Percentiles rank a stretch among this genome's conserved stretches.
Conservation (phyloP, 2,113 vertebrate species). For the Pygoscelis antarcticus region DNA sequence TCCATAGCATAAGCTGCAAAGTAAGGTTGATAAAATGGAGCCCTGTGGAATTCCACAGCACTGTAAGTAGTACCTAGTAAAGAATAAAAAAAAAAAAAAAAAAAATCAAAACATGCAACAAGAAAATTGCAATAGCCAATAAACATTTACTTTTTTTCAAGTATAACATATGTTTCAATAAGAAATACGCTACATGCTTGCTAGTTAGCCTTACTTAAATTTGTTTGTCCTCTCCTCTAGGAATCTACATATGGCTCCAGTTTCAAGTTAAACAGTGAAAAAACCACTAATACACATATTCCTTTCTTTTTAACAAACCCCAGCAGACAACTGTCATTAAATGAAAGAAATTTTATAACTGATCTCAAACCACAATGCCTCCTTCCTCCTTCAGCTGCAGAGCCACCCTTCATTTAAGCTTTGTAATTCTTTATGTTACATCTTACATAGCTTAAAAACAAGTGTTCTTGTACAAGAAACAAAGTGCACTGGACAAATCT, state of each 20-base stretch:
- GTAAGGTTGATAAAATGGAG: slow-evolving; percentile 86
- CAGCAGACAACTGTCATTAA: background rate
- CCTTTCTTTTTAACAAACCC: background rate
- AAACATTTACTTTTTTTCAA: background rate
- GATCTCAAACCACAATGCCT: background rate
- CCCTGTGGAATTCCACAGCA: slow-evolving; percentile 90
- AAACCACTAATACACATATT: background rate
- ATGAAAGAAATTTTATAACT: background rate
- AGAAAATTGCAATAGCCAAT: background rate
- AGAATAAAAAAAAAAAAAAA: background rate
- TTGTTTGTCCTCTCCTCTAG: background rate
- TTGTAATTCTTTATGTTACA: background rate
- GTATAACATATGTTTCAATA: background rate
- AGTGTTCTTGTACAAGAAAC: background rate
- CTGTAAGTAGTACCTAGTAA: slow-evolving; percentile 84
- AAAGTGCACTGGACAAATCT: background rate
- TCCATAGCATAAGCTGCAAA: slow-evolving; percentile 92
- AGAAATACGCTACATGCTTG: background rate
- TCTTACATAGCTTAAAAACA: background rate
- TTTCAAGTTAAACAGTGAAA: background rate
- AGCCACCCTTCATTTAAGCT: background rate
- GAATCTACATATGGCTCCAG: background rate
- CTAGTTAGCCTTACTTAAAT: background rate
- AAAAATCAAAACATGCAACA: background rate
- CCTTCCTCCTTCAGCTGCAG: background rate